Evolutionary conservation across 2,888 invertebrate species (phyloP), one percentile per base, ranked within the genome.

Genomic region (Leptopilina syphax): DNA sequence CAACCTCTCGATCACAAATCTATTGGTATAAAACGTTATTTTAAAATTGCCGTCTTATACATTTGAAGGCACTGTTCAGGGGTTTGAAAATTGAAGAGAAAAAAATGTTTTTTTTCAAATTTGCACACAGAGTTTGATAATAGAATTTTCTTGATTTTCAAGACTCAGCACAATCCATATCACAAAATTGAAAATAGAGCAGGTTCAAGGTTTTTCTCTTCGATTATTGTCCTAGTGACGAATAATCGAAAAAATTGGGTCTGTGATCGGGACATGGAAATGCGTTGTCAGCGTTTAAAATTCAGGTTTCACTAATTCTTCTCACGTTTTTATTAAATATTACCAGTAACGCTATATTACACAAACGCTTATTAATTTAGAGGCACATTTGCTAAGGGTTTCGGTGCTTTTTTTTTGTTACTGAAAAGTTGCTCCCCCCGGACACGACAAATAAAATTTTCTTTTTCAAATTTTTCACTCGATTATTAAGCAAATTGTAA

Each of bases 321-420:
- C 44, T n/a, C 34, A 41, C 13, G 66, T 70, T 60, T 77, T 80
- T 76, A 82, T 82, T 78, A 41, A 87, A 87, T 83, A 83, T 86
- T 87, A 84, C 84, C 84, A 5, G 44, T 44, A 44, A 83, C 83
- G 85, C 87, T 87, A 89, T 86, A 87, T 87, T 89, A 89, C 88
- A 88, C 83, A 88, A 89, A 90, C 87, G 88, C 90, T 91, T 91
- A 90, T 89, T 86, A 90, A 90, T 91, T 91, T 91, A 91, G 91
- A 91, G 91, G 91, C 91, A 91, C 91, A 90, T 8, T 91, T 88
- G 89, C 91, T 90, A 91, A 91, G 90, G 91, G 91, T 91, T 87
- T 90, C 88, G 87, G 88, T 90, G 88, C 86, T 86, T 88, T 44
- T 44, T 44, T 1, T 44, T 44, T 7, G 44, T 44, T 44, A 44